Base-by-base conservation (phyloP, 2,888 invertebrate genomes). In the Hypomecis atomaria region DNA sequence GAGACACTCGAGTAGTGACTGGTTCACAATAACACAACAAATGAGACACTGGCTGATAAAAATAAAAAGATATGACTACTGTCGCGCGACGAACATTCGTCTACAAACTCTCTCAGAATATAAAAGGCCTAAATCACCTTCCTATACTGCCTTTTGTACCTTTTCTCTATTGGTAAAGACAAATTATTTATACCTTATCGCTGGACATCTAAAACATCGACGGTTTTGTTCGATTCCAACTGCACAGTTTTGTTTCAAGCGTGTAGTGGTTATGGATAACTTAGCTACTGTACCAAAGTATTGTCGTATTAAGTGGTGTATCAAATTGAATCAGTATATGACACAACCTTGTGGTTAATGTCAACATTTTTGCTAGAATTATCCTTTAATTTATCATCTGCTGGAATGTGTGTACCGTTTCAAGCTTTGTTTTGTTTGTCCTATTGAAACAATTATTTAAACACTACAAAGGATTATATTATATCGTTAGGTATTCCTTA, bases 1-100 rank as follows among this genome's bases (percentile, higher is more conserved):
- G 71, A 75, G 71, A 76, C 75, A 79, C 79, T 74, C 77, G 77
- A 65, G 74, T 75, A 79, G 71, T 75, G 79, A 79, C 76, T 76
- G 78, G 65, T 67, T 70, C 71, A 84, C 84, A 84, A 83, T 83
- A 78, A 81, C 69, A 70, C 76, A 79, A 86, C 77, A 78, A 82
- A 83, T 77, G 80, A 75, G 82, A 76, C 77, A 72, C 78, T 77
- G 73, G 66, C 74, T 77, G 72, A 75, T 72, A 73, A 72, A 77
- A 69, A 62, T 43, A 71, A 71, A 70, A 72, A 62, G 52, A 48
- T 62, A 62, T 66, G 71, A 77, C 83, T 79, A 76, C 79, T 71
- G 78, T 73, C 82, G 81, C 77, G 72, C 77, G 71, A 74, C 78
- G 75, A 63, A 50, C 69, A 69, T 66, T 72, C 67, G 55, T 62